These are phyloP conservation scores for Margarornis squamiger DNA, from an alignment of 2,797 vertebrate genomes.

Conservation along the genomic window DNA sequence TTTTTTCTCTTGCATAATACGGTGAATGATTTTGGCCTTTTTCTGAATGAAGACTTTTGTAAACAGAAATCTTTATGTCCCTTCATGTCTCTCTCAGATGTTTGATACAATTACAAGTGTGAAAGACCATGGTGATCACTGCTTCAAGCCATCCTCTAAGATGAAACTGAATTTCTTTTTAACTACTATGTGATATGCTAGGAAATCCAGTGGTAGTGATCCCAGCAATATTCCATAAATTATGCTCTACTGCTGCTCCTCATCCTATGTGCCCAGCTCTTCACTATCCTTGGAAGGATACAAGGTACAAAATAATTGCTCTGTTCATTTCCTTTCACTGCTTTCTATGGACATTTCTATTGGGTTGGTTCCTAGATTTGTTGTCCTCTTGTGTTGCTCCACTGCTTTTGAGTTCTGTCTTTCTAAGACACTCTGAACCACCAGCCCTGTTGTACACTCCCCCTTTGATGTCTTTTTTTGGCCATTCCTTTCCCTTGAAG, in stretches of 20 bases:
- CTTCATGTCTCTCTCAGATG: neutral
- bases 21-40: neutral
- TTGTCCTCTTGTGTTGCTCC: neutral
- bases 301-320: neutral
- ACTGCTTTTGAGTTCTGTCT: neutral
- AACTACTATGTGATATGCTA: neutral
- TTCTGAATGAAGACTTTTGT: neutral
- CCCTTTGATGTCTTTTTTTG: neutral
- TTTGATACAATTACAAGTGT: neutral
- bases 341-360: neutral
- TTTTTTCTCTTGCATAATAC: neutral
- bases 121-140: neutral
- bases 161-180: neutral
- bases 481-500: neutral
- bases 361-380: neutral
- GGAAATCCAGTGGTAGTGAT: neutral
- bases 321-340: neutral
- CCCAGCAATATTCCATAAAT: neutral
- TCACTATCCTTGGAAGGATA: neutral
- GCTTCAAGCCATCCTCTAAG: neutral
- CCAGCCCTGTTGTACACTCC: accelerated
- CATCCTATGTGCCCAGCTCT: neutral
- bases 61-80: neutral
- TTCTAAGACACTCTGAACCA: neutral
- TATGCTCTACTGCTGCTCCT: neutral